Evolutionary conservation across 2,113 vertebrate species (phyloP).

Genomic region (Erythrocercus mccallii): DNA sequence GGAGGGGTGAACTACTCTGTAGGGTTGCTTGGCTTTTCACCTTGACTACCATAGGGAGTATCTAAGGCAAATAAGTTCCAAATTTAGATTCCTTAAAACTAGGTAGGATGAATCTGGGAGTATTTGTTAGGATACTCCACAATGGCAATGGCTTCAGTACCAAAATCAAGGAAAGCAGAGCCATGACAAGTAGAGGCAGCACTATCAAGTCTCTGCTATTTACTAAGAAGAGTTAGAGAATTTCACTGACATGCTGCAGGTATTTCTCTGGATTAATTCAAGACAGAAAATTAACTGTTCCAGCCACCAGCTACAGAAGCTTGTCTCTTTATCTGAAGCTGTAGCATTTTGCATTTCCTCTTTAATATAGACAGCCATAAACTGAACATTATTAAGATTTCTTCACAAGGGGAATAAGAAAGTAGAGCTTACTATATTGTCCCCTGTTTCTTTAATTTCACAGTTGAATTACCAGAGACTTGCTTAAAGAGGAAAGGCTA

Average conservation of each 20-base stretch:
- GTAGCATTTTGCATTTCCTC: background rate
- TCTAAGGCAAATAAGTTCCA: background rate
- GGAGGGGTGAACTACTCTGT: background rate
- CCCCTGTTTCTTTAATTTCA: slow-evolving; percentile 42
- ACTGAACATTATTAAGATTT: slow-evolving; percentile 4
- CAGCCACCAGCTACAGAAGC: background rate
- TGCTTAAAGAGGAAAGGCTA: background rate
- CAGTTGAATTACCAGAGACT: slow-evolving; percentile 20
- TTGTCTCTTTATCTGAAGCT: background rate
- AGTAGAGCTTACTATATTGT: background rate
- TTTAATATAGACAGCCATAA: background rate
- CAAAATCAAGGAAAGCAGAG: background rate
- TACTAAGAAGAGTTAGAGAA: background rate
- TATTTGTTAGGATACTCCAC: background rate
- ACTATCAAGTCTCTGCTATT: background rate
- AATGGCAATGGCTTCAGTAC: background rate
- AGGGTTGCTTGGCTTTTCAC: background rate
- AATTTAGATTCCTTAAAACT: background rate
- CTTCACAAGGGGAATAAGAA: background rate
- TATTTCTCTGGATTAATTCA: background rate
- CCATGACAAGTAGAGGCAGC: background rate
- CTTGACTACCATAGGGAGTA: background rate
- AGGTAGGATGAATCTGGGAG: background rate
- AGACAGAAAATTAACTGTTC: background rate
- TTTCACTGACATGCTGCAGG: background rate